Evolutionary conservation across 1,140 invertebrate genomes (phyloP).

Genomic region (Heliconius nattereri): DNA sequence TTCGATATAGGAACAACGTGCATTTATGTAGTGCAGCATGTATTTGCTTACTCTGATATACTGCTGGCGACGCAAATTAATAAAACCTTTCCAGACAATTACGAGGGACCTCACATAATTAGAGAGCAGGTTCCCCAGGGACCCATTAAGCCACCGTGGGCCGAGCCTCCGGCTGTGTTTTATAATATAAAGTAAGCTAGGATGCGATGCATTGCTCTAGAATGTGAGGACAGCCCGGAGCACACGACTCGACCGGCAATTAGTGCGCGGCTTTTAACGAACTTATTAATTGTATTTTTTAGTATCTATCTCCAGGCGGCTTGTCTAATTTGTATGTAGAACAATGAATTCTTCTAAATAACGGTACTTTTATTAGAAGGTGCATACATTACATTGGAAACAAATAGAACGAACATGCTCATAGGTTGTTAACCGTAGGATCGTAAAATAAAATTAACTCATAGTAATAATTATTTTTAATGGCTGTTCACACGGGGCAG

Average conservation of each 20-base stretch:
- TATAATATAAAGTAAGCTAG: slow-evolving; percentile 38
- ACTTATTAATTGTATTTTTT: slow-evolving; percentile 48
- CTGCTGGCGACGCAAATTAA: slow-evolving; percentile 39
- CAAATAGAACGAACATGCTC: slow-evolving; percentile 16
- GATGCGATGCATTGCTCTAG: slow-evolving; percentile 41
- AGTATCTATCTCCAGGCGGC: slow-evolving; percentile 48
- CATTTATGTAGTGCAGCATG: slow-evolving; percentile 5
- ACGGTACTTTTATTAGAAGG: slow-evolving; percentile 44
- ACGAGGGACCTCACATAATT: slow-evolving; percentile 38
- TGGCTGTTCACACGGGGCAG: background rate
- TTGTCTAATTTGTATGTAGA: slow-evolving; percentile 59
- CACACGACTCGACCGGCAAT: slow-evolving; percentile 41
- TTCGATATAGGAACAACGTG: slow-evolving; percentile 21
- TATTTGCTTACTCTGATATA: slow-evolving; percentile 40
- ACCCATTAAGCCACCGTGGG: slow-evolving; percentile 39
- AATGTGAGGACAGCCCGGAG: slow-evolving; percentile 38
- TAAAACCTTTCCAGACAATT: slow-evolving; percentile 42
- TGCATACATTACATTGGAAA: slow-evolving; percentile 19
- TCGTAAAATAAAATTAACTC: slow-evolving; percentile 14
- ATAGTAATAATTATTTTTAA: slow-evolving; percentile 13
- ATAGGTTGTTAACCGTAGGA: slow-evolving; percentile 14
- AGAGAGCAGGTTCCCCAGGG: slow-evolving; percentile 42
- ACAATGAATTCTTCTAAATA: slow-evolving; percentile 47
- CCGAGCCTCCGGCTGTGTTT: slow-evolving; percentile 35
- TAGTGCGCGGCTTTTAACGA: slow-evolving; percentile 45